Evolutionary conservation across 2,888 invertebrate genomes (phyloP).

Genomic region (Ptilodon capucinus): DNA sequence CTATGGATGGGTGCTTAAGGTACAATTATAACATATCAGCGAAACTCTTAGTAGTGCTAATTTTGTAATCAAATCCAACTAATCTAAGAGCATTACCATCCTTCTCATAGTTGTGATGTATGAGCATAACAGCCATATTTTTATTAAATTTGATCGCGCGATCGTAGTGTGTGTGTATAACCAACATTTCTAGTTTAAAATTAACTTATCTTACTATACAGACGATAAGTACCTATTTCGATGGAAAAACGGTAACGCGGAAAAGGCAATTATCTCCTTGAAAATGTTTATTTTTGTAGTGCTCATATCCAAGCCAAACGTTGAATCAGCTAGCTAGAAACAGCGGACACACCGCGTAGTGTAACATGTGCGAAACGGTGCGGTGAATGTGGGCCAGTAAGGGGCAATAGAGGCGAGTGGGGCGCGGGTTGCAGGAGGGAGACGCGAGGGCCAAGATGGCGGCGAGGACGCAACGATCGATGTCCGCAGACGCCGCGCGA

Average conservation of each 20-base stretch:
- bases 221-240: not conserved
- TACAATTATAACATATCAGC: no score
- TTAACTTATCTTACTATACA: not conserved
- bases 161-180: no score
- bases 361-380: slow-evolving; percentile 69
- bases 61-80: no score
- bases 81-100: no score
- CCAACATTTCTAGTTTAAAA: not conserved
- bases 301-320: slow-evolving; percentile 27
- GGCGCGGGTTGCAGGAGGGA: slow-evolving; percentile 66
- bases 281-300: slow-evolving; percentile 43
- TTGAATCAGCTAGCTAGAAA: slow-evolving; percentile 36
- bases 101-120: no score
- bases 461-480: slow-evolving; percentile 81
- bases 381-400: slow-evolving; percentile 79
- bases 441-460: slow-evolving; percentile 81
- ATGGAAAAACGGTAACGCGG: slow-evolving; percentile 24
- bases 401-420: slow-evolving; percentile 66
- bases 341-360: slow-evolving; percentile 40
- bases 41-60: no score
- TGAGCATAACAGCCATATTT: no score
- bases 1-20: no score
- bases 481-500: slow-evolving; percentile 78
- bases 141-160: no score
- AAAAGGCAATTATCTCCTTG: slow-evolving; percentile 43